These are phyloP conservation scores for Ursus arctos DNA, from an alignment of 2,113 vertebrate genomes.

Conservation along the genomic window DNA sequence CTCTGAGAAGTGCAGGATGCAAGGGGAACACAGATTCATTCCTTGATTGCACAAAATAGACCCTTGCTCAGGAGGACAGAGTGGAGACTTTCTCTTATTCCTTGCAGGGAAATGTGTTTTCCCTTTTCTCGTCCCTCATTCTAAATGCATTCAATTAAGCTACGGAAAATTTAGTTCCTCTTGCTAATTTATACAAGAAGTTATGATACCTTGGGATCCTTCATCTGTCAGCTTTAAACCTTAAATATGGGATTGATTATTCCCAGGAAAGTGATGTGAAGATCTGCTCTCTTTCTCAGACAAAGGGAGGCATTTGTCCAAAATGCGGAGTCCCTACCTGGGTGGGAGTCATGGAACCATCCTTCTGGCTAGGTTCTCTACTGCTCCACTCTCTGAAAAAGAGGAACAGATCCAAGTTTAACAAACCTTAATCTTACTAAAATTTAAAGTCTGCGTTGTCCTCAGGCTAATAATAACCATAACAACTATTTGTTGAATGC, in stretches of 20 bases:
- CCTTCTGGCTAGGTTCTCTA: not conserved
- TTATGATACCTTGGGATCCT: slow-evolving; percentile 56
- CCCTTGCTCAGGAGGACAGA: not conserved
- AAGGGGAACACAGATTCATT: not conserved
- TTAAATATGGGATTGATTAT: slow-evolving; percentile 53
- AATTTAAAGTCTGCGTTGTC: not conserved
- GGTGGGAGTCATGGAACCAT: not conserved
- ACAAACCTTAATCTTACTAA: not conserved
- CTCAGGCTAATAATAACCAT: not conserved
- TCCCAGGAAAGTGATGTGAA: slow-evolving; percentile 3
- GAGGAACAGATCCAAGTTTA: not conserved
- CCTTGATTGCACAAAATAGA: not conserved
- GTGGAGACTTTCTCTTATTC: slow-evolving; percentile 8
- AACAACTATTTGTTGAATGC: not conserved
- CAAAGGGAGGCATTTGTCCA: slow-evolving; percentile 53
- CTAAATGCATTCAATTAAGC: slow-evolving; percentile 48
- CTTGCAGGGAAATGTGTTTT: not conserved
- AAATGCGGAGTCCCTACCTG: not conserved
- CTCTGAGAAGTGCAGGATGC: not conserved
- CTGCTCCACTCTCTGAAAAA: not conserved
- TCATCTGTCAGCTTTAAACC: slow-evolving; percentile 46
- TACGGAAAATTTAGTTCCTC: slow-evolving; percentile 67
- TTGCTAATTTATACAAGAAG: slow-evolving; percentile 70
- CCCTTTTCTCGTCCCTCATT: not conserved
- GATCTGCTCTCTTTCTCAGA: slow-evolving; percentile 12